Evolutionary conservation across 2,888 invertebrate species (phyloP), one percentile per base, ranked within the genome.

Genomic region (Ectemnius cavifrons): DNA sequence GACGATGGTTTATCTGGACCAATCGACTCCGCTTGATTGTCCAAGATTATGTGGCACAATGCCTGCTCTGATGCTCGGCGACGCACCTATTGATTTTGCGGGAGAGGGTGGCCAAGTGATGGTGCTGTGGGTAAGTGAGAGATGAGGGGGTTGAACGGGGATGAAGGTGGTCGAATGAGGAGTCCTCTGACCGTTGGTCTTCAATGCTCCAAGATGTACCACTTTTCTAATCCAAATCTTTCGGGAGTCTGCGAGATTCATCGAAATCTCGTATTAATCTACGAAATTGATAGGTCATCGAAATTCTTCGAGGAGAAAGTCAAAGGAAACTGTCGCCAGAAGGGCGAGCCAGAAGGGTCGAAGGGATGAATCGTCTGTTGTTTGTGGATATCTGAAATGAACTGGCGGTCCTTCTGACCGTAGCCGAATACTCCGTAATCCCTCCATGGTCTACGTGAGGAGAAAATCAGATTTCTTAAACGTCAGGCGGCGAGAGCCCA

Each of bases 21-120:
- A 8, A 37, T 37, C 37, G 37, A 37, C 74, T 82, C 73, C 52
- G 76, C 16, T 76, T 80, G 78, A 82, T 76, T 71, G 73, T 65
- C 79, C 68, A 74, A 72, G 75, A 80, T 76, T 77, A 80, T 77
- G 69, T 78, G 71, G 76, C 74, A 81, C 79, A 82, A 81, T 82
- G 78, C 78, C 80, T 77, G 77, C 75, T 72, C 70, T 78, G 78
- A 76, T 80, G 79, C 80, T 78, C 84, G 86, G 81, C 82, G 84
- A 79, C 83, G 84, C 84, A 85, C 74, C 84, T 89, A 89, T 89
- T 89, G 89, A 89, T 89, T 89, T 89, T 88, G 86, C 84, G 82
- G 81, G 80, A 78, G 82, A 81, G 84, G 80, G 81, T 37, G 37
- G 52, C 52, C 52, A 14, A 16, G 52, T 16, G 52, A 52, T 52